phyloP scores from a whole-genome alignment of 2,113 vertebrate genomes.

The Pterophyllum scalare region DNA sequence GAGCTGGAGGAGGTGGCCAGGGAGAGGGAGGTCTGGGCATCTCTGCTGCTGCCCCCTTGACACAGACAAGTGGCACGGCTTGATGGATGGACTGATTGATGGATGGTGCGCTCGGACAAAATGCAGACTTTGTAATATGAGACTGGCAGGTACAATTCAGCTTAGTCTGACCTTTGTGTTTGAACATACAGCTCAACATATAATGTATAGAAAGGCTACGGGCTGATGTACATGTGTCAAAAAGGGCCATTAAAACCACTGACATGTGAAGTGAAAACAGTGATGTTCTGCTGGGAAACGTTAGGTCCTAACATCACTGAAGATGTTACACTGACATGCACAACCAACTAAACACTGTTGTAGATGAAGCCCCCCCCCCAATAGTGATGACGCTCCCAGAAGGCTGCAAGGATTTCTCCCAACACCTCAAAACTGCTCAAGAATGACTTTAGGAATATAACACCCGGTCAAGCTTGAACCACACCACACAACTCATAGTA shows the following conservation, averaged over 20 bases:
- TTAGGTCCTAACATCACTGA: too few relatives aligned
- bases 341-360: not conserved
- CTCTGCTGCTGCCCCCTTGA: not conserved
- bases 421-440: not conserved
- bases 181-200: too few relatives aligned
- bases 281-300: not conserved
- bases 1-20: not conserved
- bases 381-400: too few relatives aligned
- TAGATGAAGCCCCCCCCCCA: too few relatives aligned
- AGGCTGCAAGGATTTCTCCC: not conserved
- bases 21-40: not conserved
- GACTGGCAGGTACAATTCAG: not conserved
- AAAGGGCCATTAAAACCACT: not conserved
- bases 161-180: too few relatives aligned
- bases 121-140: not conserved
- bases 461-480: not conserved
- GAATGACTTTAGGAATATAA: not conserved
- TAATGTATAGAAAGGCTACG: too few relatives aligned
- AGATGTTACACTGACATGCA: not conserved
- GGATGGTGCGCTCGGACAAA: not conserved
- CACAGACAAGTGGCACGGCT: not conserved
- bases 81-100: fast-evolving
- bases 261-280: not conserved
- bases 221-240: too few relatives aligned
- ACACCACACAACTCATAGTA: not conserved